Conservation (phyloP, 2,888 invertebrate species). For the Stenchaetothrips biformis region DNA sequence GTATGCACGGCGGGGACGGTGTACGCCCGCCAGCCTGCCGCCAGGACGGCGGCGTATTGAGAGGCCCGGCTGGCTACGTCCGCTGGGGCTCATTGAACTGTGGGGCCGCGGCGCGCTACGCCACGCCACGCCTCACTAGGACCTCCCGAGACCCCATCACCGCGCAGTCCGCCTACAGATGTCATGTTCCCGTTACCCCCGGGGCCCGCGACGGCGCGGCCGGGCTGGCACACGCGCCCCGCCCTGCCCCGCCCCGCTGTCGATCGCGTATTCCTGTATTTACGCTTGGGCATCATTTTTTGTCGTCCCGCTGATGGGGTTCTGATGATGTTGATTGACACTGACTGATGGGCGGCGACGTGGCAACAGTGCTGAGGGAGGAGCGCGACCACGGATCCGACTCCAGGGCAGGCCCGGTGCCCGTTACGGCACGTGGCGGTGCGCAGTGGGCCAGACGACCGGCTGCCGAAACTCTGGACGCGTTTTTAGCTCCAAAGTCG, state of each 20-base stretch:
- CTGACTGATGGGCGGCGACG: too few relatives aligned
- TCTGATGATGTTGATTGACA: too few relatives aligned
- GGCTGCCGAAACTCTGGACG: too few relatives aligned
- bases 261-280: neutral
- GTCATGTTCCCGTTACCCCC: conserved; percentile 14
- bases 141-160: neutral
- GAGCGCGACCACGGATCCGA: too few relatives aligned
- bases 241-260: neutral
- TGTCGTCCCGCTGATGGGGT: too few relatives aligned
- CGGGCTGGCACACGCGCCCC: neutral
- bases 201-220: neutral
- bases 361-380: too few relatives aligned
- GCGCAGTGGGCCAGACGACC: too few relatives aligned
- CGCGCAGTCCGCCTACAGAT: conserved; percentile 3
- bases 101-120: neutral
- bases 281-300: neutral
- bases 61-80: neutral
- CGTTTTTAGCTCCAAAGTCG: too few relatives aligned
- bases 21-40: too few relatives aligned
- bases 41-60: neutral
- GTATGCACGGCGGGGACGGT: too few relatives aligned
- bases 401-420: too few relatives aligned
- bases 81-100: neutral
- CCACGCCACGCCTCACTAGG: neutral
- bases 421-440: too few relatives aligned